phyloP scores from a whole-genome alignment of 2,888 invertebrate genomes.

The Lordiphosa fenestrarum region DNA sequence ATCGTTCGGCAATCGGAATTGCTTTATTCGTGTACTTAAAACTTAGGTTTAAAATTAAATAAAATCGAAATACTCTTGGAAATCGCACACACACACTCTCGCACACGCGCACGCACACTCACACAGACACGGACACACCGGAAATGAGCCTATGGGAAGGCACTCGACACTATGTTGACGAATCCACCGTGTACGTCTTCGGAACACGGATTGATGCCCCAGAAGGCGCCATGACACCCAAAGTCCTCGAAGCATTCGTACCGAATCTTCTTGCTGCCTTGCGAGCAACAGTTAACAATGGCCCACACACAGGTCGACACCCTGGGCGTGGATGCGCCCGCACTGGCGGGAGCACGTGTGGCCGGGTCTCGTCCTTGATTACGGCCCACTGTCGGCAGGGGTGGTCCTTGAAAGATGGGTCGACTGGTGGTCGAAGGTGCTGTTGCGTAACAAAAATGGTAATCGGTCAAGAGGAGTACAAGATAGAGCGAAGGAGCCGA shows the following conservation, averaged over 20 bases:
- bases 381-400: neutral
- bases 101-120: too few species aligned
- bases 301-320: slow-evolving; percentile 87
- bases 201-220: slow-evolving; percentile 87
- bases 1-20: too few species aligned
- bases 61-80: too few species aligned
- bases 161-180: slow-evolving; percentile 33
- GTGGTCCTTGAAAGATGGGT: too few species aligned
- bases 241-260: slow-evolving; percentile 86
- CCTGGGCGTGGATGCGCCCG: slow-evolving; percentile 6
- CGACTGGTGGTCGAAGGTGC: slow-evolving; percentile 2
- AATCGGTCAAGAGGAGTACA: slow-evolving; percentile 19
- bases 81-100: too few species aligned
- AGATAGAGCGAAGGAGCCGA: slow-evolving; percentile 17
- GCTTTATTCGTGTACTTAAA: too few species aligned
- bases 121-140: too few species aligned
- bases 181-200: slow-evolving; percentile 80
- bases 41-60: too few species aligned
- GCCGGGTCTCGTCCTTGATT: neutral
- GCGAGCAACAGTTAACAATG: slow-evolving; percentile 87
- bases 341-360: neutral
- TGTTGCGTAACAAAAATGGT: slow-evolving; percentile 55
- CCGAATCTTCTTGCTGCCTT: slow-evolving; percentile 80
- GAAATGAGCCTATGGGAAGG: slow-evolving; percentile 7
- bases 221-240: slow-evolving; percentile 87